Evolutionary conservation across 2,888 invertebrate genomes (phyloP).

Genomic region (Dusona sp.): DNA sequence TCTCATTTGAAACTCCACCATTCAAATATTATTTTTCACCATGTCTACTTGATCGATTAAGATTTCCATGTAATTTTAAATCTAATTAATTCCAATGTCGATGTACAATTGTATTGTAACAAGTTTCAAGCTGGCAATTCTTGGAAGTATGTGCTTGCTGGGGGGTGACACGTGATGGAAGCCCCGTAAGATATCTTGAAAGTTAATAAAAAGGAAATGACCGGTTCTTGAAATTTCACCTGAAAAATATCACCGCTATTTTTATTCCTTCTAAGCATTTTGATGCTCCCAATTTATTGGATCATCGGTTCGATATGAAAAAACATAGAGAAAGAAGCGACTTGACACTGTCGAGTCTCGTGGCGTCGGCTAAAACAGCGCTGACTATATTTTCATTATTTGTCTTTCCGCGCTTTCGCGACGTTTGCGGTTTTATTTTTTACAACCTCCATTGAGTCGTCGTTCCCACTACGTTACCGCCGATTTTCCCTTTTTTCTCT

Average conservation of each 20-base stretch:
- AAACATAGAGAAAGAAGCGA: background rate
- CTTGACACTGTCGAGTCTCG: background rate
- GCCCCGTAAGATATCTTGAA: background rate
- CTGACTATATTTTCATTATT: constrained; percentile 43
- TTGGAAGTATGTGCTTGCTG: background rate
- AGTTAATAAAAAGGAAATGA: background rate
- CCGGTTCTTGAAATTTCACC: background rate
- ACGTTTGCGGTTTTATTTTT: constrained; percentile 15
- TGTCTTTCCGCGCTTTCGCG: constrained; percentile 37
- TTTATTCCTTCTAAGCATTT: background rate
- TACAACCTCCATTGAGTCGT: constrained; percentile 19
- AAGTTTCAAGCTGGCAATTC: background rate
- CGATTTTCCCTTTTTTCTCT: constrained; percentile 28
- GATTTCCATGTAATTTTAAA: background rate
- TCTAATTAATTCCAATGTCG: background rate
- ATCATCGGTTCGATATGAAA: background rate
- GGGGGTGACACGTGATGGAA: background rate
- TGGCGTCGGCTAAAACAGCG: constrained; percentile 7
- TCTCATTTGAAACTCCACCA: too few species aligned
- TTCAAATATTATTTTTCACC: too few species aligned
- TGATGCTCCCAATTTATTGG: background rate
- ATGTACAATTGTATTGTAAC: background rate
- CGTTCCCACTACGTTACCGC: constrained; percentile 22
- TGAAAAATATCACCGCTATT: background rate
- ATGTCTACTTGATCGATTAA: background rate